Percentiles rank a stretch among this genome's conserved stretches.
Evolutionary conservation across 2,113 vertebrate species (phyloP).

Genomic region (Ovis aries): ARS-UI_Ramb_v3.0 NC_056077.1:19084001-19084500

Average conservation of each 20-base stretch:
- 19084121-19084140: neutral
- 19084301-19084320: conserved; percentile 83
- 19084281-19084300: conserved; percentile 86
- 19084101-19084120: neutral
- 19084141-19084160: neutral
- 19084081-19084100: neutral
- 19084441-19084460: neutral
- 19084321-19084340: conserved; percentile 88
- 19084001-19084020: neutral
- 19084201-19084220: neutral
- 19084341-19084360: conserved; percentile 84
- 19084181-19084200: neutral
- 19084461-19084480: neutral
- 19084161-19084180: neutral
- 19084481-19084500: neutral
- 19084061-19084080: neutral
- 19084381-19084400: conserved; percentile 85
- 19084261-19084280: neutral
- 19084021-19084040: neutral
- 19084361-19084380: conserved; percentile 89
- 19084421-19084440: neutral
- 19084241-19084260: neutral
- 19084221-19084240: neutral
- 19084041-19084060: neutral
- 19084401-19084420: conserved; percentile 82